These are phyloP conservation scores for Phenganax marumi DNA, from an alignment of 92 coral and sea anemone species.

Conservation along the genomic window DNA sequence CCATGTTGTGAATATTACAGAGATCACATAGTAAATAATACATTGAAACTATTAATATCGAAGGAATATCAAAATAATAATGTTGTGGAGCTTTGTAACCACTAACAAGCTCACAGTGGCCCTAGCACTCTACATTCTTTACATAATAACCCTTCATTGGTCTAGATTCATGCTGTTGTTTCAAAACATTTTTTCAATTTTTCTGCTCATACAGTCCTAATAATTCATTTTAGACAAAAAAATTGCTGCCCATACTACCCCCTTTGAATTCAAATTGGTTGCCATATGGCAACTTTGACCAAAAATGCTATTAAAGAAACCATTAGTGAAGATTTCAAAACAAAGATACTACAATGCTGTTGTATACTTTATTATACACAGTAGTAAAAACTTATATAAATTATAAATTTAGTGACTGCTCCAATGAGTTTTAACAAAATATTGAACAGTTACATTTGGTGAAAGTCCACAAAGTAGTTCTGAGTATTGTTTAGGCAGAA, in stretches of 20 bases:
- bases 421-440: not conserved
- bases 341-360: not conserved
- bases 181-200: no score
- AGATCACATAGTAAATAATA: not conserved
- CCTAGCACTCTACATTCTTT: not conserved
- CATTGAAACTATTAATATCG: no score
- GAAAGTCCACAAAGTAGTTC: slow-evolving; percentile 3
- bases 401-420: not conserved
- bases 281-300: slow-evolving; percentile 25
- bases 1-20: not conserved
- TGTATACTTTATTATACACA: not conserved
- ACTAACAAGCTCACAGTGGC: not conserved
- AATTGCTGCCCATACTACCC: not conserved
- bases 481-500: slow-evolving; percentile 1
- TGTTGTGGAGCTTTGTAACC: not conserved
- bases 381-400: not conserved
- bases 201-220: no score
- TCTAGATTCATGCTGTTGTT: no score
- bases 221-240: not conserved
- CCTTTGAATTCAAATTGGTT: not conserved
- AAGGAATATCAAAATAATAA: not conserved
- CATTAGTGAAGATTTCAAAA: not conserved
- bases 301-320: not conserved
- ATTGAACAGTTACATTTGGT: not conserved
- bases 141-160: no score